Base-by-base conservation (phyloP, 2,113 vertebrate species). In the Phaethon lepturus region DNA sequence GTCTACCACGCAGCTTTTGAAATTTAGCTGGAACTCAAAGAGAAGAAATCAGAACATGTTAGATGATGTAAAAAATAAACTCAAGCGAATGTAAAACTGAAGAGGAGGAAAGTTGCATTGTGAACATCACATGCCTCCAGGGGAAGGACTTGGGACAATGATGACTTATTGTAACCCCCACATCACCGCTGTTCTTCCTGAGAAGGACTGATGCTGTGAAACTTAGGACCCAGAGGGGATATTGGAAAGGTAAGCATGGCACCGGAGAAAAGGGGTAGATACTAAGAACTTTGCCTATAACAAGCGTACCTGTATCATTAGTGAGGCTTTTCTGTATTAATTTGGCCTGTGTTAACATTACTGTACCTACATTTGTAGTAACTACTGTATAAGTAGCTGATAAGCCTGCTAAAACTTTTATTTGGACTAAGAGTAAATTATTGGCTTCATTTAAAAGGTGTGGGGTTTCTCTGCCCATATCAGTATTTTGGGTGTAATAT, bases 121-220 rank as follows among this genome's bases (percentile, higher is more conserved):
- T 0, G 1, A 78, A 25, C 6, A 31, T 16, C 7, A 25, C 1
- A 0, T 25, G 8, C 4, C 12, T 68, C 31, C 26, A 35, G 11
- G 20, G 13, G 13, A 45, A 68, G 26, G 19, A 44, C 24, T 63
- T 3, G 2, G 11, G 19, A 67, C 17, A 88, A 44, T 10, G 20
- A 24, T 24, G 24, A 59, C 11, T 42, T 73, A 50, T 7, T 28
- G 10, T 74, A 69, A 52, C 4, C 6, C 10, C 28, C 5, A 1
- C 9, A 28, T 40, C 60, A 50, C 7, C 6, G 10, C 6, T 60
- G 3, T 13, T 56, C 66, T 56, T 59, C 28, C 28, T 62, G 3
- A 22, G 49, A 42, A 88, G 74, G 18, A n/a, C 60, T 74, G 45
- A 38, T 38, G 18, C 7, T 78, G 17, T 56, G 10, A 47, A 85